These are phyloP conservation scores for Kryptolebias marmoratus DNA, from an alignment of 2,113 vertebrate species.

Conservation along the genomic window DNA sequence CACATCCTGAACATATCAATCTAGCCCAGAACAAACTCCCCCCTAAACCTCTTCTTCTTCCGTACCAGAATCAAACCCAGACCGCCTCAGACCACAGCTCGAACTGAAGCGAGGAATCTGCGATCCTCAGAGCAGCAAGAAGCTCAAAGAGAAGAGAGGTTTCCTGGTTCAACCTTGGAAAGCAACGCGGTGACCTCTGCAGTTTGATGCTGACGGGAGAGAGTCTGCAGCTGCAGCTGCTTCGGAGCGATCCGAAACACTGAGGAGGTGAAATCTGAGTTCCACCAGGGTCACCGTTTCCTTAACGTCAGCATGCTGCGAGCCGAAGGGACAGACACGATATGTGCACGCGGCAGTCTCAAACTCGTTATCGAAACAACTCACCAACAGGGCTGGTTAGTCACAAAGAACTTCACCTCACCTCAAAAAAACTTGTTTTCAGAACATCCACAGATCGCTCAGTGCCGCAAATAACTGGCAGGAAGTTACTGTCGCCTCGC, in stretches of 20 bases:
- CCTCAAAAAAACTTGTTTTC: no score
- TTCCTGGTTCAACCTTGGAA: constrained; percentile 38
- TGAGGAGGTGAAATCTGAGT: constrained; percentile 77
- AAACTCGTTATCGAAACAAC: not conserved
- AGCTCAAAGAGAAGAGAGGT: not conserved
- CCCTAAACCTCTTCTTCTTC: not conserved
- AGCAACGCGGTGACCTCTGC: constrained; percentile 47
- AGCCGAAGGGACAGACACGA: not conserved
- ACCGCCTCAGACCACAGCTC: not conserved
- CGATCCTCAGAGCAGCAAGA: no score
- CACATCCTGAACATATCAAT: constrained; percentile 26
- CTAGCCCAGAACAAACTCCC: not conserved
- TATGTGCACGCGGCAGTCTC: constrained; percentile 16
- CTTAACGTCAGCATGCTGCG: constrained; percentile 57
- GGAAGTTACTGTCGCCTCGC: not conserved
- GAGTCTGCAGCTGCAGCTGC: constrained; percentile 38
- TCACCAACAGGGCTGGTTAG: not conserved
- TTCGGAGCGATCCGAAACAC: constrained; percentile 60
- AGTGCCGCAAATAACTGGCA: not conserved
- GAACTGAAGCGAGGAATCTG: no score
- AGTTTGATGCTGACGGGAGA: constrained; percentile 12
- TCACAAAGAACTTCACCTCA: not conserved
- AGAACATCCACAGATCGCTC: not conserved
- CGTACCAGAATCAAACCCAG: not conserved
- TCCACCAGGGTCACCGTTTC: constrained; percentile 58